These are phyloP conservation scores for Varecia variegata DNA, from an alignment of 2,797 vertebrate genomes.

Conservation along the genomic window DNA sequence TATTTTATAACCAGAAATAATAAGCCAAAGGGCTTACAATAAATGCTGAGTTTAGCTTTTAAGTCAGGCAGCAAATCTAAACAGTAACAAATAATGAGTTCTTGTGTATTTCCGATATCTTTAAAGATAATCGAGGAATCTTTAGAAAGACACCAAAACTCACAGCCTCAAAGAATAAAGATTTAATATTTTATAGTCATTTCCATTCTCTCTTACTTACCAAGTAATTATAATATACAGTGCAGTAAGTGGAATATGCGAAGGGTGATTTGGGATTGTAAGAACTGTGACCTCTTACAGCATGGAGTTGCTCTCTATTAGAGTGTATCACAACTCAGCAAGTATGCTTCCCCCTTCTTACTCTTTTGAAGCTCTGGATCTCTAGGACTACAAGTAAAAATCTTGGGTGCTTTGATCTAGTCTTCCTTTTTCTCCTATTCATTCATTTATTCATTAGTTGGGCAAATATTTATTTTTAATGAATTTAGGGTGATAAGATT, in stretches of 20 bases:
- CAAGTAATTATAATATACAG: neutral
- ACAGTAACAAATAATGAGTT: neutral
- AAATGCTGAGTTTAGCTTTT: neutral
- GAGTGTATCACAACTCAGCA: neutral
- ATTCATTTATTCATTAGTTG: neutral
- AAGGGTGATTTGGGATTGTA: neutral
- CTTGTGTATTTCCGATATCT: neutral
- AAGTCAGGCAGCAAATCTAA: neutral
- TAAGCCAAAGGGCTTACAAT: neutral
- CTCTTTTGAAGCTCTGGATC: neutral
- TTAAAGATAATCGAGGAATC: neutral
- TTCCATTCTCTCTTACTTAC: neutral
- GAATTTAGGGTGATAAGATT: too few species aligned
- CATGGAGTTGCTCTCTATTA: neutral
- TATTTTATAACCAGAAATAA: neutral
- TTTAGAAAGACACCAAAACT: neutral
- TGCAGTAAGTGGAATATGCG: too few species aligned
- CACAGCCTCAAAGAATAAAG: neutral
- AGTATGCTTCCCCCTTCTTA: too few species aligned
- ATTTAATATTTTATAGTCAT: neutral
- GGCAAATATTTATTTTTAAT: neutral
- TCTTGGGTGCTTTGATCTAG: neutral
- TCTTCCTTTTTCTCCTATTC: neutral
- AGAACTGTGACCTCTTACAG: neutral
- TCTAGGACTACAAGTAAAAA: neutral